A percentile compares a stretch with the other conserved stretches of the same genome.
Evolutionary conservation across 2,797 vertebrate species (phyloP).

Genomic region (Phoebastria nigripes): DNA sequence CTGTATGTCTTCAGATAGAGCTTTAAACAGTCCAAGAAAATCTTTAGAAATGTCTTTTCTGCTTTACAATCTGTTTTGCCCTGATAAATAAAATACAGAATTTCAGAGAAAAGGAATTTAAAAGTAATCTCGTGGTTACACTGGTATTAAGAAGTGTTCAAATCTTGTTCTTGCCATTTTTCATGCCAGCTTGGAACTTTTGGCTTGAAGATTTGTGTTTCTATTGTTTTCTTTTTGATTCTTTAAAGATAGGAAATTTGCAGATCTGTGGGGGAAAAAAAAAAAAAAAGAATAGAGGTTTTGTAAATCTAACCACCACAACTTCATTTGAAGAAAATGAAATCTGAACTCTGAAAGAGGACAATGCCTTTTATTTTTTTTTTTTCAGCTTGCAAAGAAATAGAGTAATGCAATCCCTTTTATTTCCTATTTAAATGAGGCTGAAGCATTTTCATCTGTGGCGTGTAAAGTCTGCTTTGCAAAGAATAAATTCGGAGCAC

Average conservation of each 20-base stretch:
- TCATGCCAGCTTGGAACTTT: neutral
- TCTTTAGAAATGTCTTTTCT: neutral
- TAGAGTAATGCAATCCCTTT: constrained; percentile 72
- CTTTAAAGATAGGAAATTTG: constrained; percentile 56
- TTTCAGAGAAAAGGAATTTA: constrained; percentile 39
- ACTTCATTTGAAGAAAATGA: constrained; percentile 67
- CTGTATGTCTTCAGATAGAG: neutral
- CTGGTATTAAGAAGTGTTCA: constrained; percentile 35
- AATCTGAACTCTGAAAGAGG: constrained; percentile 70
- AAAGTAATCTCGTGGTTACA: constrained; percentile 39
- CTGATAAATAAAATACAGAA: constrained; percentile 13
- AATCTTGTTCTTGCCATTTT: constrained; percentile 33
- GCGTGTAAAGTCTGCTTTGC: constrained; percentile 50
- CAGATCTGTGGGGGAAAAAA: neutral
- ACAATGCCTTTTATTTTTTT: constrained; percentile 50
- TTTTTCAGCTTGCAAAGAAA: constrained; percentile 63
- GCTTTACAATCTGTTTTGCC: neutral
- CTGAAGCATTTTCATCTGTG: constrained; percentile 76
- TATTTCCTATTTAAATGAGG: constrained; percentile 72
- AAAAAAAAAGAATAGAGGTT: constrained; percentile 49
- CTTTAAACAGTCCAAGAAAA: neutral
- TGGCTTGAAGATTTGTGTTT: constrained; percentile 41
- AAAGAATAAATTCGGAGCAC: constrained; percentile 57
- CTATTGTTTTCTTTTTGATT: constrained; percentile 62
- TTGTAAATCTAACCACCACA: constrained; percentile 64